Conservation (phyloP, 2,888 invertebrate species). For the Polyommatus iphigenia region DNA sequence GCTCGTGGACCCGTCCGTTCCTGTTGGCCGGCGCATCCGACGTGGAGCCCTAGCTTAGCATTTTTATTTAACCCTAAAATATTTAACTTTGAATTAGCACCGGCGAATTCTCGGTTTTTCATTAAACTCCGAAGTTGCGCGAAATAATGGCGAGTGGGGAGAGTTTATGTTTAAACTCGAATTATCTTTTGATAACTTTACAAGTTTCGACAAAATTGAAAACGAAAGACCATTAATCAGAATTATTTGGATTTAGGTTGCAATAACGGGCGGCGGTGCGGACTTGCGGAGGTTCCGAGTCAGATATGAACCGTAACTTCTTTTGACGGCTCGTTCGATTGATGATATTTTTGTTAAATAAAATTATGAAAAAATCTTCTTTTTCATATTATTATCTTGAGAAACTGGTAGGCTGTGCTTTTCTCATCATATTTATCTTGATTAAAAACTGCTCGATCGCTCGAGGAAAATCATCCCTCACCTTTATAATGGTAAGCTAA, state of each 20-base stretch:
- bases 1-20: not conserved
- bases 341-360: not conserved
- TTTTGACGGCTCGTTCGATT: constrained; percentile 10
- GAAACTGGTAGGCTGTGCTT: not conserved
- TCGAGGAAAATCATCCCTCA: not conserved
- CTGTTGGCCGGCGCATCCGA: not conserved
- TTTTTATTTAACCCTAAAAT: constrained; percentile 24
- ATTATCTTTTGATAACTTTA: constrained; percentile 28
- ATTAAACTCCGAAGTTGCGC: constrained; percentile 1
- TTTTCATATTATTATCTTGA: not conserved
- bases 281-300: not conserved
- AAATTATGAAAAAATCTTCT: not conserved
- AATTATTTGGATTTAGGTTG: constrained; percentile 18
- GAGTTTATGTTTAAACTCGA: constrained; percentile 25
- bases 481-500: not conserved
- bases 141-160: not conserved
- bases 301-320: constrained; percentile 5
- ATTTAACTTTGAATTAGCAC: constrained; percentile 23
- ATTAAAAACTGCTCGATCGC: not conserved
- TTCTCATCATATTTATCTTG: not conserved
- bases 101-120: constrained; percentile 14
- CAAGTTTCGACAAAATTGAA: constrained; percentile 27
- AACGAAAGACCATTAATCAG: constrained; percentile 9
- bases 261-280: not conserved
- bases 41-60: constrained; percentile 14